These are phyloP conservation scores for Apotomis betuletana DNA, from an alignment of 2,888 invertebrate species.

Conservation along the genomic window DNA sequence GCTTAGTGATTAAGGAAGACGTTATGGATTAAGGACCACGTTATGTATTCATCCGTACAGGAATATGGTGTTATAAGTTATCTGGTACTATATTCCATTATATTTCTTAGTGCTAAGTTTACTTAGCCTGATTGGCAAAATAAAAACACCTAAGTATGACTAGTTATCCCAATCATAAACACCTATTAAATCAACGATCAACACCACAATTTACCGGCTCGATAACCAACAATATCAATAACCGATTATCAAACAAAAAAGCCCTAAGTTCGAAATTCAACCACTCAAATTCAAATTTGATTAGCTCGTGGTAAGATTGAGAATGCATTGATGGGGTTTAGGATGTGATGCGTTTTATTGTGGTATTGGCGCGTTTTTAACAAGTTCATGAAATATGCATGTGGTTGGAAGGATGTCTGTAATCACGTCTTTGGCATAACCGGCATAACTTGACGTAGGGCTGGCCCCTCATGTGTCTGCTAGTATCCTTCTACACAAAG, in stretches of 20 bases:
- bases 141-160: constrained; percentile 4
- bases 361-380: constrained; percentile 77
- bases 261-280: not conserved
- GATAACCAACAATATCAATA: constrained; percentile 40
- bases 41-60: too few relatives aligned
- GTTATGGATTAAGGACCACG: too few relatives aligned
- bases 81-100: too few relatives aligned
- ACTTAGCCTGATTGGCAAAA: not conserved
- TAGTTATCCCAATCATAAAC: constrained; percentile 31
- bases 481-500: not conserved
- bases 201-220: constrained; percentile 35
- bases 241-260: constrained; percentile 3
- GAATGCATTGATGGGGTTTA: constrained; percentile 8
- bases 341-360: constrained; percentile 51
- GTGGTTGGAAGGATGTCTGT: constrained; percentile 65
- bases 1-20: too few relatives aligned
- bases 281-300: not conserved
- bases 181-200: constrained; percentile 31
- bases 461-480: constrained; percentile 10
- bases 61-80: too few relatives aligned
- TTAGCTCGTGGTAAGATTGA: not conserved
- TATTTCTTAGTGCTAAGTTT: not conserved
- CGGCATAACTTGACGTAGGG: constrained; percentile 42
- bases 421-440: constrained; percentile 62
- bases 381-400: constrained; percentile 79